phyloP scores from a whole-genome alignment of 2,797 vertebrate genomes.

The Babyrousa celebensis region DNA sequence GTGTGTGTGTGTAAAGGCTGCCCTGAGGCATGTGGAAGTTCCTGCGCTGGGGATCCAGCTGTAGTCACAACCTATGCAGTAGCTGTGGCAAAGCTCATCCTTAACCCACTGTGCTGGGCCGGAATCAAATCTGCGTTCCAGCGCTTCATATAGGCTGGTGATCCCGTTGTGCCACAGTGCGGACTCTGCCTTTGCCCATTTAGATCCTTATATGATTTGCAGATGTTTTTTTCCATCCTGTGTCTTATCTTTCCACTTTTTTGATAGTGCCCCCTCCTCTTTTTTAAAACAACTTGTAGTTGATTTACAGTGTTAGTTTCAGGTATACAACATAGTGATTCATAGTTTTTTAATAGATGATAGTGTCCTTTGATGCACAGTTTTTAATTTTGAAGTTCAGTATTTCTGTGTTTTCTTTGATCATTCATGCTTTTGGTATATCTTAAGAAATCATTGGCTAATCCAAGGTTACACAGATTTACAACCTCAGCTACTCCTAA shows the following conservation, averaged over 20 bases:
- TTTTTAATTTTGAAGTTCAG: conserved; percentile 49
- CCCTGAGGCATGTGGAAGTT: no score
- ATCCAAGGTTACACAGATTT: neutral
- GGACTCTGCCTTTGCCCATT: no score
- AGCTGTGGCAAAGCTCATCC: no score
- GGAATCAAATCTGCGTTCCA: no score
- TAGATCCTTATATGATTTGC: conserved; percentile 24
- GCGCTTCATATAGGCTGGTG: no score
- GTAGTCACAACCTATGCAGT: no score
- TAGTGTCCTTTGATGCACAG: conserved; percentile 26
- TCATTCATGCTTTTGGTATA: conserved; percentile 23
- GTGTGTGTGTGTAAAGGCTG: no score
- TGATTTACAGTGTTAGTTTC: neutral
- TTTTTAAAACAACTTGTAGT: neutral
- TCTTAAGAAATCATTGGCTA: neutral
- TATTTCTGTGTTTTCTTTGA: neutral
- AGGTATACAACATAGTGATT: neutral
- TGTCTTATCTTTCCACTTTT: neutral
- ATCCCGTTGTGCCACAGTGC: no score
- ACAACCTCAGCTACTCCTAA: neutral
- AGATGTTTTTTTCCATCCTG: neutral
- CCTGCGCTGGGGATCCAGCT: no score
- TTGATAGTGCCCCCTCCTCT: neutral
- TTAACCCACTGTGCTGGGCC: no score
- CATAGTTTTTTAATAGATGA: neutral